These are phyloP conservation scores for Eugnorisma glareosa DNA, from an alignment of 2,888 invertebrate genomes.

Conservation along the genomic window DNA sequence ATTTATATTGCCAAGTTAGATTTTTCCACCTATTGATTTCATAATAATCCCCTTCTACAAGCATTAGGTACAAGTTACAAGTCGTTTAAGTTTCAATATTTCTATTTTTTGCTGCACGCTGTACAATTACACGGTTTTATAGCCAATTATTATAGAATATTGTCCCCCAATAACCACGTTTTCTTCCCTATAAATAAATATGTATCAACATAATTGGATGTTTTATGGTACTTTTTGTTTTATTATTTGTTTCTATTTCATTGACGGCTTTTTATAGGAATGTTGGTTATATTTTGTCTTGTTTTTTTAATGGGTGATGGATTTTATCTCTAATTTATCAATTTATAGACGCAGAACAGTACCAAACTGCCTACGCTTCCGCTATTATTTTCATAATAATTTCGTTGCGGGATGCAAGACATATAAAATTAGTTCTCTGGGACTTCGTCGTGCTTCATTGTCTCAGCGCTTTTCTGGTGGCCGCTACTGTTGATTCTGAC, in stretches of 20 bases:
- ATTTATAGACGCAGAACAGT: not conserved
- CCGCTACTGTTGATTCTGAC: too few species aligned
- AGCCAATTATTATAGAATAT: slow-evolving; percentile 79
- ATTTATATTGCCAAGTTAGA: not conserved
- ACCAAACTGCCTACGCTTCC: not conserved
- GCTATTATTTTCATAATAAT: too few species aligned
- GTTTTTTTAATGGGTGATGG: not conserved
- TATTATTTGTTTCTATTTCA: slow-evolving; percentile 30
- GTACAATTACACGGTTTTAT: slow-evolving; percentile 76
- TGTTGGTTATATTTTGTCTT: not conserved
- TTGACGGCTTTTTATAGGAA: slow-evolving; percentile 9
- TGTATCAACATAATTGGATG: slow-evolving; percentile 55
- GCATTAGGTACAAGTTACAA: slow-evolving; percentile 14
- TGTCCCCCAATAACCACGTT: slow-evolving; percentile 61
- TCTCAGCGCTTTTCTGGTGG: too few species aligned
- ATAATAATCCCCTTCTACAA: slow-evolving; percentile 10
- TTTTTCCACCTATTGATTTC: not conserved
- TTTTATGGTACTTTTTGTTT: slow-evolving; percentile 56
- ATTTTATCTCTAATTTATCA: not conserved
- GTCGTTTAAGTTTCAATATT: slow-evolving; percentile 58
- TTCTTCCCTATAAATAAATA: slow-evolving; percentile 62
- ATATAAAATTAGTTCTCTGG: too few species aligned
- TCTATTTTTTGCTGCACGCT: slow-evolving; percentile 52
- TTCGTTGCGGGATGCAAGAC: too few species aligned
- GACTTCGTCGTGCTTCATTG: too few species aligned